Evolutionary conservation across 1,140 invertebrate genomes (phyloP).

Genomic region (Platorchestia sp.): DNA sequence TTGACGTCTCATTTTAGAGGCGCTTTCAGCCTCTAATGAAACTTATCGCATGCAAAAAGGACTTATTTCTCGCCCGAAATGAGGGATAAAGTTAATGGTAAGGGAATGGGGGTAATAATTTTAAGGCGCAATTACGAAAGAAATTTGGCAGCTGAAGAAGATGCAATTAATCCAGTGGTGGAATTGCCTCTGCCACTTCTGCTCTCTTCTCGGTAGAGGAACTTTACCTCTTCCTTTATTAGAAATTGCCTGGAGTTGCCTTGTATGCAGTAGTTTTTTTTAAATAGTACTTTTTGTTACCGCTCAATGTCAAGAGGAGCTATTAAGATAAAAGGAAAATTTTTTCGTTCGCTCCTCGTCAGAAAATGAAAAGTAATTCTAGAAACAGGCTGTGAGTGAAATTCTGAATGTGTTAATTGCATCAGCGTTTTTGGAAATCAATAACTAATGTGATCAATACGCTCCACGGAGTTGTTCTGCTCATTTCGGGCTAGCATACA

Average conservation of each 20-base stretch:
- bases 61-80: background rate
- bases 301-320: no score
- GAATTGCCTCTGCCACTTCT: background rate
- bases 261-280: no score
- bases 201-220: background rate
- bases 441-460: no score
- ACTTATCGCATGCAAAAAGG: background rate
- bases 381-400: no score
- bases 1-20: background rate
- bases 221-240: background rate
- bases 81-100: background rate
- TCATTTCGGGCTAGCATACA: no score
- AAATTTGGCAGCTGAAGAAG: background rate
- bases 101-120: background rate
- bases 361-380: no score
- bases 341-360: no score
- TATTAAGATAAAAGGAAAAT: no score
- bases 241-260: background rate
- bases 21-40: background rate
- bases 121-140: background rate
- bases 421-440: no score
- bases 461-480: no score
- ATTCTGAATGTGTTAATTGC: no score
- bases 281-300: no score
- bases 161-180: background rate